Percentiles rank a stretch among this genome's conserved stretches.
Evolutionary conservation across 2,113 vertebrate species (phyloP).

Genomic region (Irena cyanogastra): DNA sequence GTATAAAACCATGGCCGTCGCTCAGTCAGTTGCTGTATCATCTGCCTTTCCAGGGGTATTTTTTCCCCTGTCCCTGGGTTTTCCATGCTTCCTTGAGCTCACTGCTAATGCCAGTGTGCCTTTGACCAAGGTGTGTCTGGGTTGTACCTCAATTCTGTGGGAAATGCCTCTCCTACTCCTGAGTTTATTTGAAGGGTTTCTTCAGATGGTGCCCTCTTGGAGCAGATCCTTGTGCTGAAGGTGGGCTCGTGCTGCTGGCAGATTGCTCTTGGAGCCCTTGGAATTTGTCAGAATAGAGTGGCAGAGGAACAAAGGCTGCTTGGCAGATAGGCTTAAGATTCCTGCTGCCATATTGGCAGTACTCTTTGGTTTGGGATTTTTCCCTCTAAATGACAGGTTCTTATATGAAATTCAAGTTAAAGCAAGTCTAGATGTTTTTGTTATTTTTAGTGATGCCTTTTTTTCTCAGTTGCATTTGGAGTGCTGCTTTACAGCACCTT

Average conservation of each 20-base stretch:
- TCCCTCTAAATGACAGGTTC: neutral
- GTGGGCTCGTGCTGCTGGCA: neutral
- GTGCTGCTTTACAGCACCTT: neutral
- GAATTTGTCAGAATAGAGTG: neutral
- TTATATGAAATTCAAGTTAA: neutral
- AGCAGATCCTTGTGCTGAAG: neutral
- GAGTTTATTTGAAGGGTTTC: neutral
- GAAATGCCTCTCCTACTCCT: neutral
- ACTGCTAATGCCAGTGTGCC: neutral
- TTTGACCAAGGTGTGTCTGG: neutral
- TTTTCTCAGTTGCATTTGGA: neutral
- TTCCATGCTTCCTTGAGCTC: neutral
- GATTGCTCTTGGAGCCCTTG: neutral
- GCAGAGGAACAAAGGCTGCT: constrained; percentile 35
- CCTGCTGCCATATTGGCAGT: neutral
- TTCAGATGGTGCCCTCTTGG: neutral
- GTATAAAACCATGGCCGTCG: neutral
- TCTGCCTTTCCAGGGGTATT: neutral
- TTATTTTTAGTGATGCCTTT: neutral
- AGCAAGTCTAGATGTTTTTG: neutral
- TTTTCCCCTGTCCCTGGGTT: neutral
- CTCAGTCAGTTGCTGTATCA: neutral
- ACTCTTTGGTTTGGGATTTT: neutral
- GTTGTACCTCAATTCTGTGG: neutral
- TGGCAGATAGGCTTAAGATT: neutral